phyloP scores from a whole-genome alignment of 2,888 invertebrate species.

The Oscheius sp. region DNA sequence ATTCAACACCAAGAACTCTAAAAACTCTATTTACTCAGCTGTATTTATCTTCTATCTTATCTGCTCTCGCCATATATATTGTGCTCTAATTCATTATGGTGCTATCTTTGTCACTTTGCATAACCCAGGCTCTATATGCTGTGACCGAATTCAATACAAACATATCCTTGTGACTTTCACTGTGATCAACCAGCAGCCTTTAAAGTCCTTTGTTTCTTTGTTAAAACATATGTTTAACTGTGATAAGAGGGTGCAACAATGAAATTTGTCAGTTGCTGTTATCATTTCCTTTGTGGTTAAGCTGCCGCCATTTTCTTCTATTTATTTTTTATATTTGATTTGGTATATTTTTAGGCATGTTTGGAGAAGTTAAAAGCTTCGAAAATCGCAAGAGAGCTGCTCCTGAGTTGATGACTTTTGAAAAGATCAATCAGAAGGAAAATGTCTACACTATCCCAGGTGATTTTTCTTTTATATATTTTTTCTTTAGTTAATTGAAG shows the following conservation, averaged over 20 bases:
- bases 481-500: no score
- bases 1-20: constrained; percentile 49
- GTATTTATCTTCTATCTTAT: background rate
- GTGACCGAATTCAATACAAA: no score
- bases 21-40: background rate
- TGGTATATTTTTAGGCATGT: no score
- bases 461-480: background rate
- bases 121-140: background rate
- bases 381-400: constrained; percentile 42
- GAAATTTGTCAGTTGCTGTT: constrained; percentile 15
- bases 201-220: constrained; percentile 12
- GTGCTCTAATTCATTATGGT: background rate
- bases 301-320: constrained; percentile 10
- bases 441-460: constrained; percentile 19
- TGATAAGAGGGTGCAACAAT: constrained; percentile 23
- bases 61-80: background rate
- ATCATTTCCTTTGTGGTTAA: constrained; percentile 3
- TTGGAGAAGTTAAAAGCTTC: constrained; percentile 40
- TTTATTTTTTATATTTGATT: no score
- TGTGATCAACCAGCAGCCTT: constrained; percentile 7
- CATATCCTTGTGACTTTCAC: background rate
- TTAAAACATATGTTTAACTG: constrained; percentile 2
- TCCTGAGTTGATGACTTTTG: constrained; percentile 34
- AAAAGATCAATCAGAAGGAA: constrained; percentile 24
- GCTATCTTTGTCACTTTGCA: background rate